Evolutionary conservation across 2,888 invertebrate species (phyloP).

Genomic region (Hartigia nigra): DNA sequence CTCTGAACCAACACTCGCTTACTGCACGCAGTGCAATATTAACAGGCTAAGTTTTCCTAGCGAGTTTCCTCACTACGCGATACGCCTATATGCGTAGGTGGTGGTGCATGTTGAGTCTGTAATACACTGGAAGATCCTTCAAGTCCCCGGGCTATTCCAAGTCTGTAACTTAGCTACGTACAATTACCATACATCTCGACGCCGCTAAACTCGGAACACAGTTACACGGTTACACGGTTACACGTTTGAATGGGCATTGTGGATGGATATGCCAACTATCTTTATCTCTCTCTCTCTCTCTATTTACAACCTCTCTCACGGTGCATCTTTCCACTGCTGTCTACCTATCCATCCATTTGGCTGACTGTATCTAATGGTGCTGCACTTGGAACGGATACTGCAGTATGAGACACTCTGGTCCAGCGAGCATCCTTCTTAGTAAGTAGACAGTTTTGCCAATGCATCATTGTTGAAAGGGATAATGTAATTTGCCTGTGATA

Average conservation of each 20-base stretch:
- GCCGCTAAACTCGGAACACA: slow-evolving; percentile 38
- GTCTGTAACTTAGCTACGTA: slow-evolving; percentile 59
- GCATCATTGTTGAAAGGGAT: not conserved
- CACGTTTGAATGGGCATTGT: slow-evolving; percentile 51
- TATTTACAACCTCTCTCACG: not conserved
- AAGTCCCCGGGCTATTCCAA: slow-evolving; percentile 54
- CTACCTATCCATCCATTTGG: not conserved
- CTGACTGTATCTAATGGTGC: not conserved
- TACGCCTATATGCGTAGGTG: slow-evolving; percentile 37
- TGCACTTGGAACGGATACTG: not conserved
- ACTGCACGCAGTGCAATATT: not conserved
- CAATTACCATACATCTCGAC: slow-evolving; percentile 60
- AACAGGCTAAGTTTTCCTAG: slow-evolving; percentile 44
- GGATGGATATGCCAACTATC: slow-evolving; percentile 47
- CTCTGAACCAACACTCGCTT: not conserved
- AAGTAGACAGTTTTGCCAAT: not conserved
- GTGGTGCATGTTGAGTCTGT: slow-evolving; percentile 49
- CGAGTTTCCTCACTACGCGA: slow-evolving; percentile 35
- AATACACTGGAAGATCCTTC: slow-evolving; percentile 55
- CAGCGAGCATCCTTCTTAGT: not conserved
- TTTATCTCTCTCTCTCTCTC: not conserved
- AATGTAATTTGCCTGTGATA: not conserved
- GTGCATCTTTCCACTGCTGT: not conserved
- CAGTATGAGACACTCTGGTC: not conserved
- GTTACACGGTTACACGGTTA: slow-evolving; percentile 54